Evolutionary conservation across 1,140 invertebrate genomes (phyloP).

Genomic region (Camponotus floridanus): DNA sequence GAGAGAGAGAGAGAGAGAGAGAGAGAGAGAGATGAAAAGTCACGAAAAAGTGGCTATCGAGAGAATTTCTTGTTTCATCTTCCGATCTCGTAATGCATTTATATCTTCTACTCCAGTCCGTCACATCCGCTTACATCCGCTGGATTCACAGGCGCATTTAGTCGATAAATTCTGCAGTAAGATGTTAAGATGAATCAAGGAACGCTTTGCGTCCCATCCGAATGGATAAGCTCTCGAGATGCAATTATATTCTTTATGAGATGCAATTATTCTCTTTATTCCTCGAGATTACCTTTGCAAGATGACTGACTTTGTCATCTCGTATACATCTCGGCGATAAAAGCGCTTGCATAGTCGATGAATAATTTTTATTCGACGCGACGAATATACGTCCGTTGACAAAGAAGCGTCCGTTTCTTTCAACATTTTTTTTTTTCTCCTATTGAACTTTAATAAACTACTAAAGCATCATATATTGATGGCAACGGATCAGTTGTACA

Average conservation of each 20-base stretch:
- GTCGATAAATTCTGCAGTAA: slow-evolving; percentile 33
- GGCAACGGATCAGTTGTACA: not conserved
- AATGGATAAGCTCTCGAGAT: slow-evolving; percentile 28
- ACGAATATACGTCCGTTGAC: not conserved
- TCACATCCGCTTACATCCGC: not conserved
- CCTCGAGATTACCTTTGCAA: slow-evolving; percentile 1
- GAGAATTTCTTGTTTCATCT: slow-evolving; percentile 29
- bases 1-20: too few species aligned
- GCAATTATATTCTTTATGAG: slow-evolving; percentile 33
- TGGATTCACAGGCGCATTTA: not conserved
- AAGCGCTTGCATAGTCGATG: not conserved
- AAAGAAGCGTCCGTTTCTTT: not conserved
- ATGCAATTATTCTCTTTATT: slow-evolving; percentile 31
- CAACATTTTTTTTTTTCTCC: not conserved
- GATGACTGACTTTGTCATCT: not conserved
- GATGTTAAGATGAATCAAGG: slow-evolving; percentile 21
- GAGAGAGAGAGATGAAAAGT: slow-evolving; percentile 20
- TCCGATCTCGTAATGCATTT: slow-evolving; percentile 8
- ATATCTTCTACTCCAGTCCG: not conserved
- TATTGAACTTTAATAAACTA: not conserved
- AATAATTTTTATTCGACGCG: not conserved
- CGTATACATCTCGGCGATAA: not conserved
- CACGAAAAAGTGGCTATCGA: slow-evolving; percentile 4
- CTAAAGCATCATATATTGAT: not conserved
- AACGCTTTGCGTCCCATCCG: slow-evolving; percentile 23